A percentile compares a stretch with the other conserved stretches of the same genome.
phyloP scores from a whole-genome alignment of 2,888 invertebrate genomes.

The Fragum sueziense region DNA sequence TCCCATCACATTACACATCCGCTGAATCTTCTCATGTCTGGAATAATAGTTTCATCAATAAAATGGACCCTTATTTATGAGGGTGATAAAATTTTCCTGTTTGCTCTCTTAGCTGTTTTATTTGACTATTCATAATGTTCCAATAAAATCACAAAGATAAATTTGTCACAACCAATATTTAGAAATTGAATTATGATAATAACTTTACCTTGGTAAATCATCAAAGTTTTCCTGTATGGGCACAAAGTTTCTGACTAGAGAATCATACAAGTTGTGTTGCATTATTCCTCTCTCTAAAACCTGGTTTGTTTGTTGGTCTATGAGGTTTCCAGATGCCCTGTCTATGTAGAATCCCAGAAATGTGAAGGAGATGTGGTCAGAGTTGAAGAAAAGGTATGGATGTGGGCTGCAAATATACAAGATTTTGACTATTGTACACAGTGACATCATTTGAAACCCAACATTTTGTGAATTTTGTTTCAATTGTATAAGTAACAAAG shows the following conservation, averaged over 20 bases:
- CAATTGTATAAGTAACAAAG: no score
- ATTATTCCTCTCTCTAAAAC: conserved; percentile 71
- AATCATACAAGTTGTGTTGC: conserved; percentile 65
- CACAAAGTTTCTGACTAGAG: conserved; percentile 71
- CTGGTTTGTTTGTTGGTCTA: conserved; percentile 71
- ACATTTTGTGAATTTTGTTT: no score
- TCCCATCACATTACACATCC: conserved; percentile 75
- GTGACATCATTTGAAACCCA: no score
- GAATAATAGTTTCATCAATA: no score
- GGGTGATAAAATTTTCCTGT: no score
- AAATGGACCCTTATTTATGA: no score
- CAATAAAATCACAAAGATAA: no score
- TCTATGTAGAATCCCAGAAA: conserved; percentile 80
- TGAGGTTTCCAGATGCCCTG: conserved; percentile 66
- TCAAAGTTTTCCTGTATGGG: conserved; percentile 77
- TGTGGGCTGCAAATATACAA: conserved; percentile 73
- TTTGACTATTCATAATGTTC: no score
- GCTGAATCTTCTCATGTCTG: conserved; percentile 68
- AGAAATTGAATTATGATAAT: no score
- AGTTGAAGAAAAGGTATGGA: conserved; percentile 80
- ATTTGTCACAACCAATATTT: no score
- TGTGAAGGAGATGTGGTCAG: conserved; percentile 74
- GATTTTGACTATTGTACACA: no score
- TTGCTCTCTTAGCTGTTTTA: no score
- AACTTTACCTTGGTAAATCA: conserved; percentile 70